Percentiles rank a stretch among this genome's conserved stretches.
These are phyloP conservation scores for Cybosia mesomella DNA, from an alignment of 2,888 invertebrate genomes.

Conservation along the genomic window DNA sequence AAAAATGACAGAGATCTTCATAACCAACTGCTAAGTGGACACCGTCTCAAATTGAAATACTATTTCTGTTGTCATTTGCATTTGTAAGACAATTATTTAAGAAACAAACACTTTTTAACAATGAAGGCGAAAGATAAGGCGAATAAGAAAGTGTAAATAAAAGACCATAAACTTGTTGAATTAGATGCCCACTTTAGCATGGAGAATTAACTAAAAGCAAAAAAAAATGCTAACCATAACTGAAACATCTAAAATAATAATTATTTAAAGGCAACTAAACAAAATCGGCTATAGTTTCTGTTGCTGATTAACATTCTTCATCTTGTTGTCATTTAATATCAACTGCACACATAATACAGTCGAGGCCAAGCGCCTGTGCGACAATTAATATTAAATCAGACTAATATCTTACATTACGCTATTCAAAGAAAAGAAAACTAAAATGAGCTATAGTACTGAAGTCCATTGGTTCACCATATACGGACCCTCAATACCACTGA, in stretches of 20 bases:
- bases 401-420: constrained; percentile 58
- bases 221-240: constrained; percentile 69
- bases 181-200: constrained; percentile 61
- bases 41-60: constrained; percentile 48
- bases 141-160: background rate
- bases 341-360: constrained; percentile 51
- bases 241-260: constrained; percentile 47
- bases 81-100: background rate
- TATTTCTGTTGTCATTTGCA: constrained; percentile 11
- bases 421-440: constrained; percentile 62
- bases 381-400: constrained; percentile 64
- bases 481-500: constrained; percentile 76
- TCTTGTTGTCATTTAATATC: constrained; percentile 64
- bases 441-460: constrained; percentile 72
- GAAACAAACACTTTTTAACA: background rate
- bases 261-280: constrained; percentile 29
- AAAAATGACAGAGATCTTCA: constrained; percentile 73
- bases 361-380: constrained; percentile 29
- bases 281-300: constrained; percentile 46
- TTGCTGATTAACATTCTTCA: constrained; percentile 65
- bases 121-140: background rate
- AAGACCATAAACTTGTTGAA: constrained; percentile 2
- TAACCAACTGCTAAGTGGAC: constrained; percentile 74
- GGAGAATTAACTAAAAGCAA: constrained; percentile 66
- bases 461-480: constrained; percentile 65